A percentile compares a stretch with the other conserved stretches of the same genome.
Evolutionary conservation across 2,888 invertebrate species (phyloP).

Genomic region (Gibbula magus): DNA sequence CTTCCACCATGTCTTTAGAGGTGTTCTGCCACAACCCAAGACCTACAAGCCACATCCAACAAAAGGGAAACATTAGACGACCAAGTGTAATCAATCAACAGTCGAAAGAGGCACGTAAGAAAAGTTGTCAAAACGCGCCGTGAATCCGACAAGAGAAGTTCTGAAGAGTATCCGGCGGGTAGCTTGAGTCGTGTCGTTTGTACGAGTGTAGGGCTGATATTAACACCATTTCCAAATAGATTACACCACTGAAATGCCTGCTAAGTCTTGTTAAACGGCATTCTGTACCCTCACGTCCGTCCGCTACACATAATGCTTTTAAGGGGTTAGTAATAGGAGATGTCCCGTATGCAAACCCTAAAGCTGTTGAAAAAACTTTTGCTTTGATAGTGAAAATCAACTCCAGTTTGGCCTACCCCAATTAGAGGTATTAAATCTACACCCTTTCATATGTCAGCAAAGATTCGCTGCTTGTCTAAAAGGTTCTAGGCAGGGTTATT

Average conservation of each 20-base stretch:
- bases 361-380: constrained; percentile 20
- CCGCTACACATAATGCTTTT: neutral
- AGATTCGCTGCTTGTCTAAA: neutral
- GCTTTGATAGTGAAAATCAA: constrained; percentile 15
- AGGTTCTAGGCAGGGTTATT: neutral
- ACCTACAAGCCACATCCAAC: constrained; percentile 17
- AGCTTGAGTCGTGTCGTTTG: constrained; percentile 3
- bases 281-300: constrained; percentile 29
- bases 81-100: constrained; percentile 24
- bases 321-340: constrained; percentile 19
- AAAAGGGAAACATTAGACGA: constrained; percentile 22
- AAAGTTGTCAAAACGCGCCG: constrained; percentile 21
- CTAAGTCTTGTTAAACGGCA: constrained; percentile 40
- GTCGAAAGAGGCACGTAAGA: constrained; percentile 26
- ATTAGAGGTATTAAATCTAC: constrained; percentile 13
- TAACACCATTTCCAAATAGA: constrained; percentile 52
- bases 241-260: constrained; percentile 49
- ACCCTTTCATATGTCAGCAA: constrained; percentile 1
- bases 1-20: constrained; percentile 4
- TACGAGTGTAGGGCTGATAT: constrained; percentile 26
- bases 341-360: constrained; percentile 11
- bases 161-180: neutral
- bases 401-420: constrained; percentile 11
- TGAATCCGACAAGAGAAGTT: neutral
- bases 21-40: constrained; percentile 18